Evolutionary conservation across 2,113 vertebrate species (phyloP), one percentile per base, ranked within the genome.

Genomic region (Heterotis niloticus): DNA sequence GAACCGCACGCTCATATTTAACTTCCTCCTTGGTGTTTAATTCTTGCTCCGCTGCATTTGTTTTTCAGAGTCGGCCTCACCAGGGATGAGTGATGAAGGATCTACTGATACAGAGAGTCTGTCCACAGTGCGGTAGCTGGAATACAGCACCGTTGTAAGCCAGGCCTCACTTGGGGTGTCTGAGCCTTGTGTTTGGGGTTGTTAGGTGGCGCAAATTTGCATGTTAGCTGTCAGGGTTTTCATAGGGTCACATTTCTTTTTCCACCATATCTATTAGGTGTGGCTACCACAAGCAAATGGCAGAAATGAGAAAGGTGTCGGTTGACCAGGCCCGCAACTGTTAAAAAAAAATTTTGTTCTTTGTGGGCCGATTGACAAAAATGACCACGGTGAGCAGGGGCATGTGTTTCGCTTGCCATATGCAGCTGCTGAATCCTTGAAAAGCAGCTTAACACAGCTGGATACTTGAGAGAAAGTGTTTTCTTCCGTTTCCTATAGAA

Each of bases 151-250:
- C 14, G 34, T 7, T 44, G 34, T 44, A 44, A 44, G 34, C 2
- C 34, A 44, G 34, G 34, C 3, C 52, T 72, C 65, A 7, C 7
- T 44, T 44, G 34, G 34, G 34, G 34, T 4, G 34, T 44, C 7
- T 44, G 70, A 28, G 79, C 73, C 72, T 76, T 65, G 54, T 76
- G 78, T 7, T 83, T 73, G 76, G 52, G 54, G 64, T 76, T 76
- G 76, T 67, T 29, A 57, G 10, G 16, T 69, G 65, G 24, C 23
- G 44, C 23, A 71, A 75, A 76, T 84, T 82, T 80, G 78, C 73
- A 67, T 78, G 79, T 77, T 80, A 80, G 80, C 82, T 82, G 76
- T 84, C 83, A 78, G 82, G 76, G 78, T 80, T 76, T 52, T 78
- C 44, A 24, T 13, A 29, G 10, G 75, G 18, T 4, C 66, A 76